Evolutionary conservation across 2,113 vertebrate species (phyloP).

Genomic region (Tretioscincus oriximinensis): DNA sequence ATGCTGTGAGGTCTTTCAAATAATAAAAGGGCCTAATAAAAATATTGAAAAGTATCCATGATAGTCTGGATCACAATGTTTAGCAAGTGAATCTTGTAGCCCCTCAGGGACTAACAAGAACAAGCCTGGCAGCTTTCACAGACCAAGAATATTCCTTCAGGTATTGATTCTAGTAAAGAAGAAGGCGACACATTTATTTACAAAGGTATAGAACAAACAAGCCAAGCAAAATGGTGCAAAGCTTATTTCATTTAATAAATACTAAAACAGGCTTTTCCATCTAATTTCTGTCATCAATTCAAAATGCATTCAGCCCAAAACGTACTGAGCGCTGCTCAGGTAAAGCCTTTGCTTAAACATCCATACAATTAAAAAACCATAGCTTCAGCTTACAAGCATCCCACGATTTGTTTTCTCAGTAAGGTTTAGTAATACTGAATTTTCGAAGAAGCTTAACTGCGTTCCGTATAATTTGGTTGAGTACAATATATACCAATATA

Average conservation of each 20-base stretch:
- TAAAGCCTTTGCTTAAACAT: not conserved
- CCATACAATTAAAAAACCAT: not conserved
- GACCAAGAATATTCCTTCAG: no score
- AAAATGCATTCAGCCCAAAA: not conserved
- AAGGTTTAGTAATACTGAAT: no score
- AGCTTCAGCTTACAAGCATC: not conserved
- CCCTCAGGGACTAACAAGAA: no score
- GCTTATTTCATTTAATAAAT: not conserved
- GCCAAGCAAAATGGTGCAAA: not conserved
- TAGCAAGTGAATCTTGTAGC: no score
- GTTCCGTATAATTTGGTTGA: not conserved
- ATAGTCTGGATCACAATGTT: no score
- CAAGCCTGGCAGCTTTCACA: no score
- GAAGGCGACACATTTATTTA: slow-evolving; percentile 54
- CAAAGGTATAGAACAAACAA: not conserved
- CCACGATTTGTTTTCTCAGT: not conserved
- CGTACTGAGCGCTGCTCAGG: not conserved
- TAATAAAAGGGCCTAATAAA: no score
- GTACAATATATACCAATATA: not conserved
- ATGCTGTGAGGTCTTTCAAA: no score
- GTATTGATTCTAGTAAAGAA: no score
- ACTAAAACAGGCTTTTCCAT: not conserved
- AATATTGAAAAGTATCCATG: no score
- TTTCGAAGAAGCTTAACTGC: no score
- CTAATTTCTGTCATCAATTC: not conserved